A percentile compares a stretch with the other conserved stretches of the same genome.
Evolutionary conservation across 2,888 invertebrate genomes (phyloP).

Genomic region (Stenurella melanura): DNA sequence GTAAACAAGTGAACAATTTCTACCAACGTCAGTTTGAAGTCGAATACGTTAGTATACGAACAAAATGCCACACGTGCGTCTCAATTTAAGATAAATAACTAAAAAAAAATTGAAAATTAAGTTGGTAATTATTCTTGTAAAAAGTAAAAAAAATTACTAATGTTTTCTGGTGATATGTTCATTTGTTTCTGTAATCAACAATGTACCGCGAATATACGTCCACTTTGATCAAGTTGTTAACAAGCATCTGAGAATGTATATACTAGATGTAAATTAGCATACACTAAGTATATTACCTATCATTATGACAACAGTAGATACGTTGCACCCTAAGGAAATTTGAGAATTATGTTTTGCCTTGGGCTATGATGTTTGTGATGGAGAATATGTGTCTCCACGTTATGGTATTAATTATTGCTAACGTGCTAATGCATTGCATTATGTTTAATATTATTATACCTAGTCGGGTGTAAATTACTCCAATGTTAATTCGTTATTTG

Average conservation of each 20-base stretch:
- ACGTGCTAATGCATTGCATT: neutral
- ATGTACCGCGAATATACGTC: neutral
- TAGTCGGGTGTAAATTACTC: too few species aligned
- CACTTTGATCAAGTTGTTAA: neutral
- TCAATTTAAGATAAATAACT: too few species aligned
- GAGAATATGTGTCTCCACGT: neutral
- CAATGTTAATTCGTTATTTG: too few species aligned
- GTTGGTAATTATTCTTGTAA: too few species aligned
- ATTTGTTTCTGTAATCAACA: too few species aligned
- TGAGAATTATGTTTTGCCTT: conserved; percentile 11
- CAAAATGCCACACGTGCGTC: too few species aligned
- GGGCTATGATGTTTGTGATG: neutral
- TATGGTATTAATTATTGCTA: neutral
- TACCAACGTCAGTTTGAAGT: too few species aligned
- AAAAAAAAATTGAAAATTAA: too few species aligned
- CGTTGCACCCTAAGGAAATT: conserved; percentile 6
- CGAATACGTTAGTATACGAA: too few species aligned
- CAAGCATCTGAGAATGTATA: neutral
- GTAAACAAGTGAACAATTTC: too few species aligned
- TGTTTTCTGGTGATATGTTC: too few species aligned
- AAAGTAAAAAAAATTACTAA: too few species aligned
- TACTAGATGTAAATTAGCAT: conserved; percentile 8
- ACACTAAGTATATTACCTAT: conserved; percentile 5
- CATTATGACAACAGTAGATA: conserved; percentile 18
- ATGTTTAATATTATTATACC: neutral